Base-by-base conservation (phyloP, 2,113 vertebrate species). In the Gallinago undulata region DNA sequence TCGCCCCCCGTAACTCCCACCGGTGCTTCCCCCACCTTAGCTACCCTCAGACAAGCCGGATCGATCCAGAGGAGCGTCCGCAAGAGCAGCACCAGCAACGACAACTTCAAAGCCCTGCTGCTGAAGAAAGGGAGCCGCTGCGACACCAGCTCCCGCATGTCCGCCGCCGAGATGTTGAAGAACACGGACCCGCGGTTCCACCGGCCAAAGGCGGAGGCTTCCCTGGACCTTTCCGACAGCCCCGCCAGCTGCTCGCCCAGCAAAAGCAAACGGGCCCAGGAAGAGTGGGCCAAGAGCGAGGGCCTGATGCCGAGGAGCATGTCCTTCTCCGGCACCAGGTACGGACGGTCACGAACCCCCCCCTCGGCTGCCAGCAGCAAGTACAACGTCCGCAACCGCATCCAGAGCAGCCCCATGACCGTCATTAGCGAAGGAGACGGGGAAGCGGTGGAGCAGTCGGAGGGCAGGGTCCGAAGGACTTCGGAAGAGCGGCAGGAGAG, bases 51-150 rank as follows among this genome's bases (percentile, higher is more conserved):
- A 56, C 99, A 99, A 41, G 70, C 98, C 0, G 97, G 99, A 41
- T 99, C 99, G 8, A 99, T 99, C 94, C 99, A 99, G 98, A 98
- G 99, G 48, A 99, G 97, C 33, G 55, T 99, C 47, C 99, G 99
- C 25, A 99, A 99, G 96, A 99, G 99, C 45, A 98, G 98, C 96
- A 99, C 99, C 97, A 99, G 99, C 98, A 99, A 99, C 1, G 99
- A 99, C 98, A 99, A 97, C 92, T 99, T 99, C 98, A 99, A 99
- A 95, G 99, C 99, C n/a, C 98, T 99, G n/a, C 98, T 99, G 82
- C 98, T 99, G 68, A 99, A 98, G 95, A 99, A 99, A 50, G 99
- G 99, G 39, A 99, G 99, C 83, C 99, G 99, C 56, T 97, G 99
- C 0, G 99, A 99, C 95, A 97, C 98, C 97, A 98, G 99, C 31